Base-by-base conservation (phyloP, 2,797 vertebrate species). In the Ctenopoma multispine region DNA sequence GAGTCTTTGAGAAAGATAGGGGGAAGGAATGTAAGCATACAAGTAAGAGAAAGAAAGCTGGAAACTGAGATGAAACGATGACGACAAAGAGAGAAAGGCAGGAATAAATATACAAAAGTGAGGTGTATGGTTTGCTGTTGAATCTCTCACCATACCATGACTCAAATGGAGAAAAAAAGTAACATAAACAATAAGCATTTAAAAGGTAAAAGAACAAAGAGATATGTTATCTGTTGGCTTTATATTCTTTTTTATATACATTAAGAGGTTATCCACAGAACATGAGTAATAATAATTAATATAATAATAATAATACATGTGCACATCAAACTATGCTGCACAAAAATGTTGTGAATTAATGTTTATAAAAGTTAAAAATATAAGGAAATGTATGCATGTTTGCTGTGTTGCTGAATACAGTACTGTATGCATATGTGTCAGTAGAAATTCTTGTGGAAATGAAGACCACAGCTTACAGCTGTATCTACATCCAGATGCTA, bases 1-100 rank as follows among this genome's bases (percentile, higher is more conserved):
- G 61, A 31, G 9, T 68, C 48, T 78, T 77, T 38, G 61, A 77
- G 40, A 65, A 54, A 63, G 41, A 76, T 56, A 40, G 50, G 40
- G 41, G 58, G 40, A 48, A 53, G 20, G 24, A 68, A 55, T 61
- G 68, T 63, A 69, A 76, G 46, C 46, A 36, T 56, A 75, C 49
- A 80, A 47, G 29, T 69, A 24, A 41, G 27, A 46, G 43, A 53
- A 7, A 51, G 38, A 59, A 41, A 49, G 46, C 54, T 61, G 36
- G n/a, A 76, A 76, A 77, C 29, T 70, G 24, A 79, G 59, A 65
- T 56, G 20, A 49, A 72, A 44, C 10, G 50, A 67, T 40, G 21
- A 43, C 63, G 51, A 69, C 5, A 2, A 12, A 17, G 11, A 63
- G 44, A 58, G 24, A 48, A 38, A 62, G 21, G 62, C 7, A 15